Evolutionary conservation across 2,888 invertebrate species (phyloP), one percentile per base, ranked within the genome.

Genomic region (Coenonympha glycerion): DNA sequence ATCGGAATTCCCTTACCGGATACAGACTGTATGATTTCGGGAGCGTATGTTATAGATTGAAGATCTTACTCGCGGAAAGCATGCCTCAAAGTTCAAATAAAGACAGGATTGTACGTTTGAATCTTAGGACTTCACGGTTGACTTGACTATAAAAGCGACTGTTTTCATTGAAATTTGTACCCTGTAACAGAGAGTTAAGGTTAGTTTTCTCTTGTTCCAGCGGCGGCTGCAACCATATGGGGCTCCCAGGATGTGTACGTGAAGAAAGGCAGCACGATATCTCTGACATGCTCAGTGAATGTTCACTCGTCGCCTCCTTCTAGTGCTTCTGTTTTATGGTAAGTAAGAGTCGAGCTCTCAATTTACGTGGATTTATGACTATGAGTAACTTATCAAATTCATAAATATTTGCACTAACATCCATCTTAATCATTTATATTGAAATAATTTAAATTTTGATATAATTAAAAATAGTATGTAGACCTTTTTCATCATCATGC

Each of bases 261-360:
- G 69, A 95, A 95, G 87, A 93, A 93, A 76, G 95, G 95, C 66
- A 95, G 95, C 78, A 95, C 95, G 62, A 95, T 95, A 88, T 95
- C 95, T 64, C 88, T 95, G 72, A 94, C 95, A 52, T 95, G 95
- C 79, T 92, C 94, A 45, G 94, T 95, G 64, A 95, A 95, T 80
- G 92, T 95, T 66, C 95, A 95, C 78, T 94, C 95, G 52, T 91
- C 91, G 60, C 93, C 92, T 13, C 91, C 91, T 11, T 90, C 90
- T 56, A 90, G 90, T 67, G 92, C 92, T 56, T 91, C 92, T 22
- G 91, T 92, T 53, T 79, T 90, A 58, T 92, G 92, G 92, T 91
- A 87, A 82, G 81, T 39, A 16, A 24, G 41, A 40, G 11, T 15
- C 13, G 11, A 47, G 28, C 41, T 41, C 47, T 33, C 47, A 34